Evolutionary conservation across 1,140 invertebrate genomes (phyloP).

Genomic region (Andrena cerasifolii): DNA sequence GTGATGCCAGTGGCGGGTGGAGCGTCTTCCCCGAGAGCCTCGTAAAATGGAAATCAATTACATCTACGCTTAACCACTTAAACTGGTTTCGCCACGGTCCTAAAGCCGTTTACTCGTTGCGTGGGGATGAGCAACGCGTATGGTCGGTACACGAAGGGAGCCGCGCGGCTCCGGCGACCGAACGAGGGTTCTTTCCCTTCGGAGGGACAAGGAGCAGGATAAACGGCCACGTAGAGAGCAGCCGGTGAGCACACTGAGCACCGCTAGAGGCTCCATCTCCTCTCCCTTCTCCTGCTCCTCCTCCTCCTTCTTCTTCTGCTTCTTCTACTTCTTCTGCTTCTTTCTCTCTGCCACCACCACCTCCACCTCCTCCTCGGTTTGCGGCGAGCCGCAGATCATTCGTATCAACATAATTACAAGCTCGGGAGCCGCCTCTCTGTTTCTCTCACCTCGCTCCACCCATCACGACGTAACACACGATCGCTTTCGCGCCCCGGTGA

Average conservation of each 20-base stretch:
- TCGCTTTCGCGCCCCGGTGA: conserved; percentile 71
- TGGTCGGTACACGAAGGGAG: conserved; percentile 50
- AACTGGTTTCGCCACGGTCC: conserved; percentile 82
- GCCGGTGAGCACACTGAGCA: conserved; percentile 78
- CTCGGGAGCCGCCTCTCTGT: conserved; percentile 82
- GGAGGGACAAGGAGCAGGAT: conserved; percentile 26
- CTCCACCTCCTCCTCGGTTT: conserved; percentile 63
- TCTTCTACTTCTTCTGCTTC: conserved; percentile 15
- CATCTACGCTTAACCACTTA: conserved; percentile 82
- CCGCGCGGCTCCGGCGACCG: neutral
- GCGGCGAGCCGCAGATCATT: conserved; percentile 81
- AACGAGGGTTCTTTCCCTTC: conserved; percentile 8
- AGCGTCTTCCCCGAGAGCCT: conserved; percentile 74
- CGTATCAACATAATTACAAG: conserved; percentile 83
- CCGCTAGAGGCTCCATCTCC: conserved; percentile 74
- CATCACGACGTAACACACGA: conserved; percentile 81
- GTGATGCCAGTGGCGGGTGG: conserved; percentile 48
- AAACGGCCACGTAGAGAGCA: conserved; percentile 60
- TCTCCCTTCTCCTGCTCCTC: conserved; percentile 3
- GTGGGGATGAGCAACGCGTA: conserved; percentile 58
- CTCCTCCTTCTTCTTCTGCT: conserved; percentile 32
- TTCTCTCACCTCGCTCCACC: conserved; percentile 82
- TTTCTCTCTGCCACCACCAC: conserved; percentile 24
- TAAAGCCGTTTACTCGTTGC: conserved; percentile 68
- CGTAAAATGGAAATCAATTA: conserved; percentile 84